Conservation (phyloP, 2,113 vertebrate species). For the Peucedramus taeniatus region DNA sequence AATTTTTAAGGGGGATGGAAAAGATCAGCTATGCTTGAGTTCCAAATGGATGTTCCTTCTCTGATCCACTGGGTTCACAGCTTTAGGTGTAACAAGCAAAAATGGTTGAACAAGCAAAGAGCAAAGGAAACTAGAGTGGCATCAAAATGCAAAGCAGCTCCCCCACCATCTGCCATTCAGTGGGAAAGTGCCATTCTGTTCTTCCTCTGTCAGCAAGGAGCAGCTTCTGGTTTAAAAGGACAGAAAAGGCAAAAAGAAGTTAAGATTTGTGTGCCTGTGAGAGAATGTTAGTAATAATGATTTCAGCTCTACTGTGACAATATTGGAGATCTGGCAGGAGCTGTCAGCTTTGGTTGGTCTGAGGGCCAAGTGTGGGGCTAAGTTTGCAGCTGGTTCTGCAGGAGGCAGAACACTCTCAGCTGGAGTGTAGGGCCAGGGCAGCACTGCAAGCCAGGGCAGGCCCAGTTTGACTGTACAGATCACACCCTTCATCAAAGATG, state of each 20-base stretch:
- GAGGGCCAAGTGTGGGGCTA: background rate
- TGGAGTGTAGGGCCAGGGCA: background rate
- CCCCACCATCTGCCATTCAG: background rate
- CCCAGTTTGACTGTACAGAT: background rate
- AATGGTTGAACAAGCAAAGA: background rate
- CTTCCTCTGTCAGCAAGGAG: background rate
- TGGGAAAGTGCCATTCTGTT: rapidly evolving
- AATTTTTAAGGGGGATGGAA: slow-evolving; percentile 35
- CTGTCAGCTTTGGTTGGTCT: background rate
- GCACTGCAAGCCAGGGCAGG: rapidly evolving
- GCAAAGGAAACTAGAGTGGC: background rate
- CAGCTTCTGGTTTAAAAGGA: background rate
- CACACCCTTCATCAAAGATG: background rate
- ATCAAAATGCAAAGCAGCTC: background rate
- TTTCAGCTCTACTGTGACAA: background rate
- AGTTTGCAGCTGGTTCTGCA: background rate
- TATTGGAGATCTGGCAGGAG: background rate
- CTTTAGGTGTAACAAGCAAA: background rate
- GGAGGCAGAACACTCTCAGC: background rate
- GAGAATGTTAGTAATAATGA: background rate
- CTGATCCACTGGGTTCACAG: background rate
- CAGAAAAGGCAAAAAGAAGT: background rate
- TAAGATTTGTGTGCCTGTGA: background rate
- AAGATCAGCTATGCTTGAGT: background rate
- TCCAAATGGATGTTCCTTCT: background rate